A percentile compares a stretch with the other conserved stretches of the same genome.
These are phyloP conservation scores for Leptinotarsa lineolata DNA, from an alignment of 1,140 invertebrate species.

Conservation along the genomic window DNA sequence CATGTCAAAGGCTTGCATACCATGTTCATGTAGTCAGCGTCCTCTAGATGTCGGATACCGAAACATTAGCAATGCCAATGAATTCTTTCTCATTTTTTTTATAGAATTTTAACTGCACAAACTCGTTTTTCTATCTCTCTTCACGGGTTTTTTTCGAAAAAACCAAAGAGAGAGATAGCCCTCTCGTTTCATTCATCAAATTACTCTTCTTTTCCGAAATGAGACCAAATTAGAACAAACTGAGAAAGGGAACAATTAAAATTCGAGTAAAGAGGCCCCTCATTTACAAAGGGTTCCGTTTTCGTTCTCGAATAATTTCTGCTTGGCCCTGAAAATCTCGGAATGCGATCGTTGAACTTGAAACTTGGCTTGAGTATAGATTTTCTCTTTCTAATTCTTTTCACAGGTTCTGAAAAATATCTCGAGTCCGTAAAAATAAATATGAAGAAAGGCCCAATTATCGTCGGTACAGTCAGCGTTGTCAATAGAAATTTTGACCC, in stretches of 20 bases:
- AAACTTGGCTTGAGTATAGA: slow-evolving; percentile 34
- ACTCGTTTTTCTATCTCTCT: slow-evolving; percentile 22
- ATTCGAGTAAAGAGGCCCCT: background rate
- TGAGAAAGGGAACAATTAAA: background rate
- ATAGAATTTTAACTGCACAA: background rate
- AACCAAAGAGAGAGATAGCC: slow-evolving; percentile 23
- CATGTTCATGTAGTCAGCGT: background rate
- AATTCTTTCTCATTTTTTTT: background rate
- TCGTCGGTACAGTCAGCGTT: slow-evolving; percentile 46
- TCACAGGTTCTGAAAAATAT: slow-evolving; percentile 51
- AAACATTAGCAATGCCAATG: background rate
- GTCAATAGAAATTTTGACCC: slow-evolving; percentile 53
- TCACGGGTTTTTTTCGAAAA: slow-evolving; percentile 23
- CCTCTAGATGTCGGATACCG: background rate
- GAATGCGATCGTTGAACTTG: slow-evolving; percentile 42
- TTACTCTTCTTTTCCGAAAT: background rate
- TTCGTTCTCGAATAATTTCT: background rate
- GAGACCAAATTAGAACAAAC: slow-evolving; percentile 9
- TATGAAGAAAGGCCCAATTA: slow-evolving; percentile 55
- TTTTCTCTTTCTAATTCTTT: slow-evolving; percentile 53
- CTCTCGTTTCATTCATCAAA: slow-evolving; percentile 1
- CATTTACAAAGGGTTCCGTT: background rate
- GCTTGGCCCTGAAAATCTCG: slow-evolving; percentile 20
- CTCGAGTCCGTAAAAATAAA: slow-evolving; percentile 56
- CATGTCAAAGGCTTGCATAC: too few relatives aligned